Conservation (phyloP, 2,797 vertebrate genomes). For the Paedocypris micromegethes region DNA sequence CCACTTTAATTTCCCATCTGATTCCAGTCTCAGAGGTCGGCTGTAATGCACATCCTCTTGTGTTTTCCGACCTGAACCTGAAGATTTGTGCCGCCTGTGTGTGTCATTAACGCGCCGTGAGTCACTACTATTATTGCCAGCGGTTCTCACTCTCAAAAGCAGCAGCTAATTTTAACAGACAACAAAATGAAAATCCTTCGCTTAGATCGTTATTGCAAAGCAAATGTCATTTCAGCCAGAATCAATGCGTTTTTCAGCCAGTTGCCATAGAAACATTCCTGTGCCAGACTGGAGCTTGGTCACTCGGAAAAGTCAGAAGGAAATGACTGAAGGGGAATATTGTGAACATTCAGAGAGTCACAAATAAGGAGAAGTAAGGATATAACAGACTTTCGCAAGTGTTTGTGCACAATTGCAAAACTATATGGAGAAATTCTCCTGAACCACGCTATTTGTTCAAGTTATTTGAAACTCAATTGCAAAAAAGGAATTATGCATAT, state of each 20-base stretch:
- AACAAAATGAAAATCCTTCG: slow-evolving; percentile 15
- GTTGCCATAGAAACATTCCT: slow-evolving; percentile 42
- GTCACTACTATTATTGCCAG: not conserved
- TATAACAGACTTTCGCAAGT: too few species aligned
- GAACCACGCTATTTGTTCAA: too few species aligned
- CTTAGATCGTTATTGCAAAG: slow-evolving; percentile 30
- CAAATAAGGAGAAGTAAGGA: not conserved
- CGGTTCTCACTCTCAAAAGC: not conserved
- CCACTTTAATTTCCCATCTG: slow-evolving; percentile 31
- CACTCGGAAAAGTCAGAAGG: slow-evolving; percentile 37
- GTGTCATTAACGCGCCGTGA: slow-evolving; percentile 17
- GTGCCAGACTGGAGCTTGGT: slow-evolving; percentile 37
- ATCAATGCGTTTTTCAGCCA: slow-evolving; percentile 27
- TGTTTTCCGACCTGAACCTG: not conserved
- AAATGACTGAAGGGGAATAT: slow-evolving; percentile 28
- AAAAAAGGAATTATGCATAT: too few species aligned
- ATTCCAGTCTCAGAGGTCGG: slow-evolving; percentile 29
- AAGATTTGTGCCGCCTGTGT: slow-evolving; percentile 1
- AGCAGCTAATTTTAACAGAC: slow-evolving; percentile 20
- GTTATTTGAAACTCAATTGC: too few species aligned
- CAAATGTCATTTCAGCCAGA: slow-evolving; percentile 34
- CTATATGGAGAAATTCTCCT: not conserved
- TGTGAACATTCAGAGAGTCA: slow-evolving; percentile 13
- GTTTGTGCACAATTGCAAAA: not conserved
- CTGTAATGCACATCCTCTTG: slow-evolving; percentile 4